Conservation (phyloP, 1,140 invertebrate species). For the Telenomus remus region DNA sequence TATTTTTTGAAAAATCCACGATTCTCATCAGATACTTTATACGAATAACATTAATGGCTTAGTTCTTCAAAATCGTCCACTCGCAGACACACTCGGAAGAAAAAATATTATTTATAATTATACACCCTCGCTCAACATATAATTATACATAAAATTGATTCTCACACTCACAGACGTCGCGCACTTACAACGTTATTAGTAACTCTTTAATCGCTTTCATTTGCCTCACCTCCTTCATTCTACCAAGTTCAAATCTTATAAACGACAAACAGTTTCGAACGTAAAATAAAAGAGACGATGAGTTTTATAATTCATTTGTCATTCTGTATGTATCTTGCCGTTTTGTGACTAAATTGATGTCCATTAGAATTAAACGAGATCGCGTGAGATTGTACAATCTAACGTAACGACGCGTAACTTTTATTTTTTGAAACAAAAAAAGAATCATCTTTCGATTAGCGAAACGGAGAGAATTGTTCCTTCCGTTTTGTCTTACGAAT, state of each 20-base stretch:
- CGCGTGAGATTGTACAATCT: too few species aligned
- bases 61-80: slow-evolving; percentile 58
- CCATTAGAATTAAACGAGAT: too few species aligned
- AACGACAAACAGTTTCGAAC: slow-evolving; percentile 2
- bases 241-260: slow-evolving; percentile 22
- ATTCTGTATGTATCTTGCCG: too few species aligned
- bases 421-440: too few species aligned
- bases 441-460: too few species aligned
- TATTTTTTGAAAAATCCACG: slow-evolving; percentile 69
- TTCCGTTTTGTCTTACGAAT: background rate
- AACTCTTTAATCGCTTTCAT: slow-evolving; percentile 59
- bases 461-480: background rate
- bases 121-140: slow-evolving; percentile 37
- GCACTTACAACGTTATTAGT: slow-evolving; percentile 58
- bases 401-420: too few species aligned
- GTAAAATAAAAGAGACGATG: slow-evolving; percentile 6
- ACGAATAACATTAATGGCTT: slow-evolving; percentile 72
- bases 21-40: slow-evolving; percentile 67
- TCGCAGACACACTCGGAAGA: slow-evolving; percentile 34
- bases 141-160: slow-evolving; percentile 55
- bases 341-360: too few species aligned
- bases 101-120: slow-evolving; percentile 53
- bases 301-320: slow-evolving; percentile 6
- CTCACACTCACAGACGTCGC: slow-evolving; percentile 40
- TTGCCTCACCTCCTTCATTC: slow-evolving; percentile 31